These are phyloP conservation scores for Archegozetes longisetosus DNA, from an alignment of 1,140 invertebrate genomes.

Conservation along the genomic window DNA sequence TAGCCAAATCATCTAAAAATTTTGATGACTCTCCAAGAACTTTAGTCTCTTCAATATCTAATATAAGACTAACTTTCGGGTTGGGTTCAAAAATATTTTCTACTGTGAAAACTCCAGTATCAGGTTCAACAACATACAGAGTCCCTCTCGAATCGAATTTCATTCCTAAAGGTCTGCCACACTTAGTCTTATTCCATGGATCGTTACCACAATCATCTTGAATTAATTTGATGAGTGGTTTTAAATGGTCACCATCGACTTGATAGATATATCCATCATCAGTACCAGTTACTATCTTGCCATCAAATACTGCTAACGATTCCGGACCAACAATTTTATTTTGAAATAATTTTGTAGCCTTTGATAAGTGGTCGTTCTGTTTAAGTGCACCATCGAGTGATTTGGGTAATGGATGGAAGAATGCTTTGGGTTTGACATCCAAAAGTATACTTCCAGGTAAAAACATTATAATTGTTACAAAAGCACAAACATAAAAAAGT, in stretches of 20 bases:
- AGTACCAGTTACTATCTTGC: background rate
- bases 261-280: constrained; percentile 4
- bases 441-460: background rate
- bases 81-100: constrained; percentile 49
- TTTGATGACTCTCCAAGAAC: background rate
- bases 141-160: constrained; percentile 50
- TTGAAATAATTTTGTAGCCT: too few relatives aligned
- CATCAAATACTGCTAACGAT: background rate
- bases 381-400: too few relatives aligned
- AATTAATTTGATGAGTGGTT: background rate
- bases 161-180: constrained; percentile 62
- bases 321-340: too few relatives aligned
- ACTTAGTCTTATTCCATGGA: background rate
- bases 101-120: constrained; percentile 60
- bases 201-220: background rate
- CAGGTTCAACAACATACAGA: constrained; percentile 56
- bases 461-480: background rate
- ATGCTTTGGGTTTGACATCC: background rate
- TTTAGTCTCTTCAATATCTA: background rate
- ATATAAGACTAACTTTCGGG: background rate
- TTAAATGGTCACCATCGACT: background rate
- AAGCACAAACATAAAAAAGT: background rate
- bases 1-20: background rate
- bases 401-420: too few relatives aligned
- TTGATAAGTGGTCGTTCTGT: too few relatives aligned